Base-by-base conservation (phyloP, 2,113 vertebrate species). In the Pomatorhinus ruficollis region DNA sequence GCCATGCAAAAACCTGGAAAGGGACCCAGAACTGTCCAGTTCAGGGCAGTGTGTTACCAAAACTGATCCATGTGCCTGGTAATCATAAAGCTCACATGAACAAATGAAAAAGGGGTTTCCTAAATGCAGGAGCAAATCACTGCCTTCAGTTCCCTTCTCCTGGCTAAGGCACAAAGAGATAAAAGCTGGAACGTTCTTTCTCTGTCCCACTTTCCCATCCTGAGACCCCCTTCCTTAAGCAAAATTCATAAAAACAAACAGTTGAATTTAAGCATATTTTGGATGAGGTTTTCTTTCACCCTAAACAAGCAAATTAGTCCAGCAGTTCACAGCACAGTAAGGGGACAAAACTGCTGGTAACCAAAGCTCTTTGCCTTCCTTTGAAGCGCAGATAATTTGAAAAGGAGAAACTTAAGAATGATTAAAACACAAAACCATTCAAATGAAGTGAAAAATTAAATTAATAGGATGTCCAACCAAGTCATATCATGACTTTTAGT, bases 381-480 rank as follows among this genome's bases (percentile, higher is more conserved):
- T 37, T 92, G 66, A 91, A 94, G 76, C 37, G 16, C 33, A 74
- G 37, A 52, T 63, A 47, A 86, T 88, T 68, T 74, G 23, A 93
- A 95, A 91, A 37, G 25, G 9, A 83, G 31, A 52, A 64, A 89
- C 60, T 91, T 60, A 68, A 90, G 28, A 96, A 87, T 3, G 22
- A 86, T 24, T 50, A 83, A 81, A 95, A 79, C 19, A 13, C 76
- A 64, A 74, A 95, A 83, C 14, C 10, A 60, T n/a, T 93, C 63
- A 90, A 94, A 91, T 75, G 16, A 91, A 91, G 53, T 84, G 89
- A 87, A 83, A 94, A 92, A 90, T 69, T 90, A 74, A 66, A 22
- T 39, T 82, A 52, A 83, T 37, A 31, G 14, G 9, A 57, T 57
- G 44, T 19, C 69, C 86, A 82, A 66, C 44, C 49, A 84, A 82